phyloP scores from a whole-genome alignment of 2,113 vertebrate species.

The Psilopogon haemacephalus region DNA sequence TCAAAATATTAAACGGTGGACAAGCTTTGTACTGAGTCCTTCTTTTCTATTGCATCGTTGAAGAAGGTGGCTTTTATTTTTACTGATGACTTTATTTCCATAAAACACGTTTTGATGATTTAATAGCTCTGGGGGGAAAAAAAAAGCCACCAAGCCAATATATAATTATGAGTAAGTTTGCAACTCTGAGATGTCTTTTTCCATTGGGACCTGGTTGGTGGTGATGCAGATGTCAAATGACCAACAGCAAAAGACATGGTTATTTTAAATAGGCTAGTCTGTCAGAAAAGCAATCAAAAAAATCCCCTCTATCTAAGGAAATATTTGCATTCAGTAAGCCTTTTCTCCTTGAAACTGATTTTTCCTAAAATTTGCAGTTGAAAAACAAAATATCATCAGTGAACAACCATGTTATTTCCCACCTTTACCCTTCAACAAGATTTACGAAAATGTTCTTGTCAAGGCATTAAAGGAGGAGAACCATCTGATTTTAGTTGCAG shows the following conservation, averaged over 20 bases:
- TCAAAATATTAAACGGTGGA: background rate
- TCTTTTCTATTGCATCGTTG: background rate
- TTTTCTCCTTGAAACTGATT: background rate
- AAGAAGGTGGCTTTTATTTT: background rate
- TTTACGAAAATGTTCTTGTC: background rate
- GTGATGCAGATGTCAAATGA: background rate
- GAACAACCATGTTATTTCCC: background rate
- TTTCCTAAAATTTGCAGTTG: background rate
- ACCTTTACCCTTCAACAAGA: background rate
- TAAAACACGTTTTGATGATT: background rate
- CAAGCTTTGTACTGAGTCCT: background rate
- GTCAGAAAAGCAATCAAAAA: background rate
- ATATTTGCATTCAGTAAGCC: background rate
- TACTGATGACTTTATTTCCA: background rate
- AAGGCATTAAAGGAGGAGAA: background rate
- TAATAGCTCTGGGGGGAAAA: background rate
- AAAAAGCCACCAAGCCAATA: background rate
- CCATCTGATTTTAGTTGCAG: background rate
- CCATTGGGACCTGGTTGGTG: background rate
- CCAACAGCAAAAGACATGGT: rapidly evolving
- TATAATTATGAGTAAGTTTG: background rate
- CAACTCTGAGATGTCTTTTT: background rate
- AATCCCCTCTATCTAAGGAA: background rate
- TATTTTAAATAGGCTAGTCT: background rate
- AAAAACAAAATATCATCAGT: background rate